Conservation (phyloP, 2,113 vertebrate species). For the Pterocles gutturalis region DNA sequence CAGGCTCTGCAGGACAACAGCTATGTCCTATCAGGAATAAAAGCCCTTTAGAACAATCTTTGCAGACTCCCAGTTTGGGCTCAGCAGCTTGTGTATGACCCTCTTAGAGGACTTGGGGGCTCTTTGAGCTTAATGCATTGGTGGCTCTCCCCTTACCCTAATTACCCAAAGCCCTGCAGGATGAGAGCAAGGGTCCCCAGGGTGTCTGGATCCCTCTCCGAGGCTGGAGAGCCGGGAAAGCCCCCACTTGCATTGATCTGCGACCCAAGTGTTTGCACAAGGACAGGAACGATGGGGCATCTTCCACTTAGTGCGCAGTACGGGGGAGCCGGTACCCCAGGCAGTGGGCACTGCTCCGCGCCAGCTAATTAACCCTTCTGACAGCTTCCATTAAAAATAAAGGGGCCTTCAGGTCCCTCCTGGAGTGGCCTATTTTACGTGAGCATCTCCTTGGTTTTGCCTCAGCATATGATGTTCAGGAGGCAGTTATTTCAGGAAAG, state of each 20-base stretch:
- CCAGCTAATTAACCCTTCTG: conserved; percentile 66
- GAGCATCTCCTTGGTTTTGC: conserved; percentile 27
- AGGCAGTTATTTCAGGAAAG: conserved; percentile 69
- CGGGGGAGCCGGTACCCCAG: background rate
- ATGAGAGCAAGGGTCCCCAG: background rate
- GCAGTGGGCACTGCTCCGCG: background rate
- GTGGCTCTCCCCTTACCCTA: too few species aligned
- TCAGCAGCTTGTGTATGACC: background rate
- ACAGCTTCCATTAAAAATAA: conserved; percentile 55
- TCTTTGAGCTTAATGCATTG: background rate
- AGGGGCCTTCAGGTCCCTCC: conserved; percentile 61
- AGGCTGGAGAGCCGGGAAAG: background rate
- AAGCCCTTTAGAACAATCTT: background rate
- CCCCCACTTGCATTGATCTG: rapidly evolving
- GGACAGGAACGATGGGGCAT: background rate
- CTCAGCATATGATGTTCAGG: background rate
- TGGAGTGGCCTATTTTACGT: conserved; percentile 60
- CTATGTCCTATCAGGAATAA: background rate
- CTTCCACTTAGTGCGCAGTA: rapidly evolving
- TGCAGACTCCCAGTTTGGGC: too few species aligned
- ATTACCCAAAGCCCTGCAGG: background rate
- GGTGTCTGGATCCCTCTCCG: background rate
- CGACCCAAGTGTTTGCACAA: background rate
- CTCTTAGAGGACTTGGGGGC: background rate
- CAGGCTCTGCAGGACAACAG: background rate